Evolutionary conservation across 2,113 vertebrate genomes (phyloP), one percentile per base, ranked within the genome.

Genomic region (Mesembrinibis cayennensis): DNA sequence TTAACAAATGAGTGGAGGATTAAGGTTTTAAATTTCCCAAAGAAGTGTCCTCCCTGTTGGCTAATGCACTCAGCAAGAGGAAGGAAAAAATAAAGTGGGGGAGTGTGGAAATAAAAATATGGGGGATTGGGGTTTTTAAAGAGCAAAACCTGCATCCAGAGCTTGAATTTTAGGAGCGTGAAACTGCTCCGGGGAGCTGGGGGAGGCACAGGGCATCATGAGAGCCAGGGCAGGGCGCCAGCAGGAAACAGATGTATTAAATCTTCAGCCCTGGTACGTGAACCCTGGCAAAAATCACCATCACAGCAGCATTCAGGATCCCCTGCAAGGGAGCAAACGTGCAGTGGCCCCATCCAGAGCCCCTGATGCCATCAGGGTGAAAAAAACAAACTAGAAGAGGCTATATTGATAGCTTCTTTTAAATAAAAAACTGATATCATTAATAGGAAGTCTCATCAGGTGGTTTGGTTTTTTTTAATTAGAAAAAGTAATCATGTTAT

Each of bases 181-280:
- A 62, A 91, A 87, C 9, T 6, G 34, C 84, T 61, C 55, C 0
- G 1, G 42, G 47, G 32, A 71, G 72, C 18, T 36, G 61, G 20
- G 50, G 52, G 55, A 89, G 38, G 52, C 25, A 49, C 1, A 19
- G 56, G 50, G 40, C 32, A 50, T 26, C 72, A 27, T 8, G 47
- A 84, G n/a, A 80, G 49, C 17, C 7, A 1, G 72, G 95, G 91
- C 87, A 65, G 17, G 11, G 42, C 0, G 80, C 93, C 80, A 94
- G 76, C 50, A 95, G 97, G 97, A 96, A 98, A 96, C 96, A 96
- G 95, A 92, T 96, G 97, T 40, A 83, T 83, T 66, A 72, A 91
- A 80, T 49, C 93, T 72, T 80, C 40, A 16, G 67, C 40, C n/a
- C 66, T 20, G 12, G 50, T 50, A 47, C 2, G 1, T 50, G 66